Evolutionary conservation across 2,797 vertebrate genomes (phyloP).

Genomic region (Gadopsis bispinosus): DNA sequence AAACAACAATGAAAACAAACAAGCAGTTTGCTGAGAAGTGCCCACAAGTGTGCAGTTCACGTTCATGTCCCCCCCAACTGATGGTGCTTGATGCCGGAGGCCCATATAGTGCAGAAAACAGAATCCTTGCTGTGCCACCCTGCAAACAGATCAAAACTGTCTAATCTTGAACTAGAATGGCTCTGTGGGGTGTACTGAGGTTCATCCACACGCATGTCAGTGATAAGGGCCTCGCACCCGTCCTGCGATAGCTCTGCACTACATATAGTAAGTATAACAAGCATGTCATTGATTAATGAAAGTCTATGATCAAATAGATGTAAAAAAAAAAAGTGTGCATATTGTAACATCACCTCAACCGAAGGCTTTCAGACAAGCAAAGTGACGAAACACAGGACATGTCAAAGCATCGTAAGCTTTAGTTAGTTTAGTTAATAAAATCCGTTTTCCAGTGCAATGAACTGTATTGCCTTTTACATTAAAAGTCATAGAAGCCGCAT

Average conservation of each 20-base stretch:
- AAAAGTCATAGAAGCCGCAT: conserved; percentile 19
- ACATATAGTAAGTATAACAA: background rate
- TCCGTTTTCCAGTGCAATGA: background rate
- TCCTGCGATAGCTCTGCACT: background rate
- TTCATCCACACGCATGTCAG: background rate
- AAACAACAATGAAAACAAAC: conserved; percentile 32
- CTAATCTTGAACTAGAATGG: background rate
- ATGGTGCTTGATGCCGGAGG: conserved; percentile 25
- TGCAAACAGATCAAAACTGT: conserved; percentile 24
- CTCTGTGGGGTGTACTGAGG: background rate
- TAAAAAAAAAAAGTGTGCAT: no score
- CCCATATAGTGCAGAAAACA: conserved; percentile 8
- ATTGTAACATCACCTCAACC: background rate
- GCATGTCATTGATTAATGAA: background rate
- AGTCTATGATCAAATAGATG: background rate
- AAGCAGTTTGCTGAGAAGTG: conserved; percentile 21
- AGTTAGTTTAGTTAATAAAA: background rate
- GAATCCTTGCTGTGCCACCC: conserved; percentile 31
- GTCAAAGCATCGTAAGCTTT: background rate
- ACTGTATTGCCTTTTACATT: conserved; percentile 26
- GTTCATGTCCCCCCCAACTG: conserved; percentile 7
- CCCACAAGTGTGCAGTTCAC: conserved; percentile 12
- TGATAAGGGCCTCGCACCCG: background rate
- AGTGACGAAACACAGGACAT: conserved; percentile 1
- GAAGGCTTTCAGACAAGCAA: conserved; percentile 9